phyloP scores from a whole-genome alignment of 2,113 vertebrate species.

The Miniopterus natalensis region DNA sequence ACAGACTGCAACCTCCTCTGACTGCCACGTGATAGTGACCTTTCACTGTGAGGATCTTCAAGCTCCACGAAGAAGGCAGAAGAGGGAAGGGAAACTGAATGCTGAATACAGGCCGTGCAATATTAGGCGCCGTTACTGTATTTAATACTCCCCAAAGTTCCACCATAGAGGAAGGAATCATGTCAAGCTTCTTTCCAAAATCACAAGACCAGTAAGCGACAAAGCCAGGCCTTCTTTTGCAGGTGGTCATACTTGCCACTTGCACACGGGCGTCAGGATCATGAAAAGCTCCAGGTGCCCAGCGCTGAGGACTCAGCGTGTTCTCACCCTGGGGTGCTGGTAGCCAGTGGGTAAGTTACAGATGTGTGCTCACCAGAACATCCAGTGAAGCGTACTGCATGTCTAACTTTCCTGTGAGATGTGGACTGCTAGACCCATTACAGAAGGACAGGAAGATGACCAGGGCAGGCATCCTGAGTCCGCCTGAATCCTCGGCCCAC shows the following conservation, averaged over 20 bases:
- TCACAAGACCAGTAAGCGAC: background rate
- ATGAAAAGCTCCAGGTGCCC: background rate
- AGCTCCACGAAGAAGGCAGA: background rate
- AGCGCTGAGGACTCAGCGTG: background rate
- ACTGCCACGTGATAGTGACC: background rate
- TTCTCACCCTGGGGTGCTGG: background rate
- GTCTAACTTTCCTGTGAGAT: background rate
- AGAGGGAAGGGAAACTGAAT: background rate
- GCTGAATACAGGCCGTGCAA: background rate
- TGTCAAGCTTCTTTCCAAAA: slow-evolving; percentile 24
- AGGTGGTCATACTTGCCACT: background rate
- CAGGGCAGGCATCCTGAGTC: background rate
- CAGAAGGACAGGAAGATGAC: background rate
- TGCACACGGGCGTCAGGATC: background rate
- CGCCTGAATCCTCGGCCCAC: background rate
- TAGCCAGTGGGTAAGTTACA: background rate
- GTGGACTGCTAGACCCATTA: background rate
- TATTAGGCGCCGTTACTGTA: background rate
- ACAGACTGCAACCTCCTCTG: background rate
- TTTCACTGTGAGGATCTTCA: background rate
- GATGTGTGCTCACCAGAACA: background rate
- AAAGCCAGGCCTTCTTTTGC: background rate
- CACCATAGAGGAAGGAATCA: slow-evolving; percentile 9
- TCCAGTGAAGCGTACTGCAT: background rate
- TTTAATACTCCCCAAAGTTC: slow-evolving; percentile 44